Conservation (phyloP, 1,140 invertebrate species). For the Halictus rubicundus region DNA sequence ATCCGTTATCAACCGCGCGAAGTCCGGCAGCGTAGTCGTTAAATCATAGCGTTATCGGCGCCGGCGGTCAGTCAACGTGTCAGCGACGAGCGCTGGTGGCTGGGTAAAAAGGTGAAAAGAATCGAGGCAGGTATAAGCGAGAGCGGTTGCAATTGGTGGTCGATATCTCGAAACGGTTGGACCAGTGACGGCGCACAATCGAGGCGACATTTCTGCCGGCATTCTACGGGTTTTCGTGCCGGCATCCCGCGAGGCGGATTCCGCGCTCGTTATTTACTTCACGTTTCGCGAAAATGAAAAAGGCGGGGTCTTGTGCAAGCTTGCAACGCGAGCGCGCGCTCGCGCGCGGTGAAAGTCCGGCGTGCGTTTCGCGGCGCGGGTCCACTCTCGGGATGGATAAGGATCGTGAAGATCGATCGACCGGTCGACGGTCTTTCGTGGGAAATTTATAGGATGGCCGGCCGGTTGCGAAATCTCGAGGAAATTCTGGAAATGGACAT, state of each 20-base stretch:
- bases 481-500: slow-evolving; percentile 28
- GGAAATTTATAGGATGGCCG: slow-evolving; percentile 57
- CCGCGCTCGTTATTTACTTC: slow-evolving; percentile 65
- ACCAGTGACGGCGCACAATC: slow-evolving; percentile 10
- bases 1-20: slow-evolving; percentile 19
- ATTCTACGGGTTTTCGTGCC: slow-evolving; percentile 56
- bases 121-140: not conserved
- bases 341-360: slow-evolving; percentile 60
- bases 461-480: slow-evolving; percentile 25
- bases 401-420: slow-evolving; percentile 62
- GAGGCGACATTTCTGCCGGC: slow-evolving; percentile 63
- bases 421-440: slow-evolving; percentile 46
- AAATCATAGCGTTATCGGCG: slow-evolving; percentile 16
- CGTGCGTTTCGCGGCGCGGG: slow-evolving; percentile 29
- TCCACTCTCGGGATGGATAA: slow-evolving; percentile 65
- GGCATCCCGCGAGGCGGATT: slow-evolving; percentile 57
- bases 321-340: not conserved
- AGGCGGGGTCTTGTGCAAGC: slow-evolving; percentile 65
- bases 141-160: not conserved
- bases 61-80: not conserved
- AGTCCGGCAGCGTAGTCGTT: not conserved
- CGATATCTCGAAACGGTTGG: slow-evolving; percentile 21
- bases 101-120: not conserved
- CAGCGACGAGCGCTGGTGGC: not conserved
- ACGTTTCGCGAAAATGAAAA: slow-evolving; percentile 65